These are phyloP conservation scores for Myrmecobius fasciatus DNA, from an alignment of 2,113 vertebrate genomes.

Conservation along the genomic window DNA sequence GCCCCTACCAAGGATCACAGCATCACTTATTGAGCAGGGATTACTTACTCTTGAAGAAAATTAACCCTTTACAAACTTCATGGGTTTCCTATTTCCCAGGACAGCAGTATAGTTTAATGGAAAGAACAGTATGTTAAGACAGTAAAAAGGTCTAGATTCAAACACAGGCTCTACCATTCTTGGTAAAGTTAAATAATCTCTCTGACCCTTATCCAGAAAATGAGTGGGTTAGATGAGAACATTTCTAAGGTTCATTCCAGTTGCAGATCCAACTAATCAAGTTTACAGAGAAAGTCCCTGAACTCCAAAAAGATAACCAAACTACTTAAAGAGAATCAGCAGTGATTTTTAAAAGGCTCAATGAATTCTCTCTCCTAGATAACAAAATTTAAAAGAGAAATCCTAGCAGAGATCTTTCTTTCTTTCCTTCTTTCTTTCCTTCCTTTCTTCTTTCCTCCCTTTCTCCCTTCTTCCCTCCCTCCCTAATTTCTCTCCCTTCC, in stretches of 20 bases:
- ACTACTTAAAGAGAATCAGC: conserved; percentile 30
- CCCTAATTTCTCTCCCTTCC: not conserved
- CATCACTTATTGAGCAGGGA: not conserved
- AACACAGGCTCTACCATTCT: not conserved
- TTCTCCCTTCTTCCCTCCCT: not conserved
- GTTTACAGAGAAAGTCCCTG: conserved; percentile 5
- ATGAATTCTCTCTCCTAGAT: not conserved
- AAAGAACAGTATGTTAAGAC: not conserved
- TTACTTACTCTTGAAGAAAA: conserved; percentile 53
- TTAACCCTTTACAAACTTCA: conserved; percentile 65
- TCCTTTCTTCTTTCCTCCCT: not conserved
- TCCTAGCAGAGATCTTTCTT: not conserved
- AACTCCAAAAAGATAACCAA: conserved; percentile 70
- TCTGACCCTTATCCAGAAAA: not conserved
- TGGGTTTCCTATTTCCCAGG: conserved; percentile 59
- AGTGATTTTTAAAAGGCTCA: conserved; percentile 47
- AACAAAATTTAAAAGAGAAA: not conserved
- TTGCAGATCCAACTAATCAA: not conserved
- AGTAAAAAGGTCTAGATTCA: not conserved
- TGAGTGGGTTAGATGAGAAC: not conserved
- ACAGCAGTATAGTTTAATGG: conserved; percentile 60
- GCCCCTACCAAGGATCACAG: conserved; percentile 59
- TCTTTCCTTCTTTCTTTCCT: not conserved
- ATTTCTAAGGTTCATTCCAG: not conserved
- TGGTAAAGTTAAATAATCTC: not conserved